Evolutionary conservation across 2,113 vertebrate genomes (phyloP).

Genomic region (Istiophorus platypterus): DNA sequence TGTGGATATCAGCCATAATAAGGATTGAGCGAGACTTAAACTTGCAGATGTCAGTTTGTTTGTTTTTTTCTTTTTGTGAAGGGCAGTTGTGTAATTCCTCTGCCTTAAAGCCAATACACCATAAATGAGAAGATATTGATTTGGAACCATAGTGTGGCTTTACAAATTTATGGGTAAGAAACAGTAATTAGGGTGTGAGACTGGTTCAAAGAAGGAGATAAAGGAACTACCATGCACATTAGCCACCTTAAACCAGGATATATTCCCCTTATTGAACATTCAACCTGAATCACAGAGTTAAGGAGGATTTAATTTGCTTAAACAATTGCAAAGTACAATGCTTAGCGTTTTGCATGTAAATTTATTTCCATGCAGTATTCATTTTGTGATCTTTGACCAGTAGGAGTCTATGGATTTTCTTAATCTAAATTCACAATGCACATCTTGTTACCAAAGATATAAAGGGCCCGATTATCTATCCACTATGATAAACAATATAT

Average conservation of each 20-base stretch:
- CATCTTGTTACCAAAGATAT: conserved; percentile 59
- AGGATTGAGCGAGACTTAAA: background rate
- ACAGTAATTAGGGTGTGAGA: background rate
- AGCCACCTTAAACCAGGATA: conserved; percentile 45
- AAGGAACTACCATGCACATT: conserved; percentile 52
- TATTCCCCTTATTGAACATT: conserved; percentile 68
- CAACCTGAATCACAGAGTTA: conserved; percentile 63
- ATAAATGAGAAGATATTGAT: background rate
- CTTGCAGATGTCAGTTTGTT: background rate
- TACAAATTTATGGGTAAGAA: conserved; percentile 19
- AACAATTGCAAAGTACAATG: background rate
- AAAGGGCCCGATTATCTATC: conserved; percentile 48
- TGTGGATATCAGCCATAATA: background rate
- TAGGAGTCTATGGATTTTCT: conserved; percentile 2
- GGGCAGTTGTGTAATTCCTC: background rate
- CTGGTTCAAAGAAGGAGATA: conserved; percentile 6
- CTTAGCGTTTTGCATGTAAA: conserved; percentile 8
- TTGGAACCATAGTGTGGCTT: background rate
- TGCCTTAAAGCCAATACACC: background rate
- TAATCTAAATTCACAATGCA: conserved; percentile 48
- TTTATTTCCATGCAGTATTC: conserved; percentile 7
- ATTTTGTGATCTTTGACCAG: background rate
- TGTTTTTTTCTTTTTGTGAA: background rate
- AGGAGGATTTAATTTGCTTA: conserved; percentile 45
- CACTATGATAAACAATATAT: conserved; percentile 56